phyloP scores from a whole-genome alignment of 1,140 invertebrate species.

The Lycorma delicatula region DNA sequence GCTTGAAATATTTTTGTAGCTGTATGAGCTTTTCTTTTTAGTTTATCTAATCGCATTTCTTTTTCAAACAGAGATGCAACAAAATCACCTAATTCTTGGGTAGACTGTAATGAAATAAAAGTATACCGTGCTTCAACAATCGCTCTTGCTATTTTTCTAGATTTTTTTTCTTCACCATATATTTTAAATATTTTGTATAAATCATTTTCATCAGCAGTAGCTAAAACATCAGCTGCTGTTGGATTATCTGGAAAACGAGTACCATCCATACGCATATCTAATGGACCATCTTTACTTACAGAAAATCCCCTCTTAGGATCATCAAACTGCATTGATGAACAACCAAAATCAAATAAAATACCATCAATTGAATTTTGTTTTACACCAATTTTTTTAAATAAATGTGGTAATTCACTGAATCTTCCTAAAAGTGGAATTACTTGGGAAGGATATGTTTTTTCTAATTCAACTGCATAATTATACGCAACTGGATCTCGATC shows the following conservation, averaged over 20 bases:
- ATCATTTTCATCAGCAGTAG: conserved; percentile 64
- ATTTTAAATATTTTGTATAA: conserved; percentile 74
- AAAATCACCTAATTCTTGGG: conserved; percentile 71
- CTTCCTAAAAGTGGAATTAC: conserved; percentile 70
- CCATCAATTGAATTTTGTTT: conserved; percentile 64
- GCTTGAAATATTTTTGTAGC: conserved; percentile 94
- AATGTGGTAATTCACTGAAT: conserved; percentile 74
- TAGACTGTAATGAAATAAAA: conserved; percentile 71
- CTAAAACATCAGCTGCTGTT: conserved; percentile 79
- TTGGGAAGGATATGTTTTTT: conserved; percentile 54
- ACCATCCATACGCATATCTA: conserved; percentile 96
- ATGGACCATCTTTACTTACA: conserved; percentile 68
- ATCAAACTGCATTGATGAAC: conserved; percentile 93
- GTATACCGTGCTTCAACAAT: conserved; percentile 80
- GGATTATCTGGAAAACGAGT: conserved; percentile 55
- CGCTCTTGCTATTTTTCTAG: conserved; percentile 77
- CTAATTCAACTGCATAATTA: conserved; percentile 52
- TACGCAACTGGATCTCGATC: conserved; percentile 80
- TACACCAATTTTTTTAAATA: conserved; percentile 53
- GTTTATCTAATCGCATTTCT: conserved; percentile 53
- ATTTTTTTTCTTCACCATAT: conserved; percentile 86
- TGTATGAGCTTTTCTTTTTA: conserved; percentile 63
- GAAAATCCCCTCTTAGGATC: conserved; percentile 73
- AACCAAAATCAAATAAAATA: conserved; percentile 89
- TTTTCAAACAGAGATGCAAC: conserved; percentile 55